phyloP scores from a whole-genome alignment of 1,140 invertebrate species.

The Palaemon carinicauda region DNA sequence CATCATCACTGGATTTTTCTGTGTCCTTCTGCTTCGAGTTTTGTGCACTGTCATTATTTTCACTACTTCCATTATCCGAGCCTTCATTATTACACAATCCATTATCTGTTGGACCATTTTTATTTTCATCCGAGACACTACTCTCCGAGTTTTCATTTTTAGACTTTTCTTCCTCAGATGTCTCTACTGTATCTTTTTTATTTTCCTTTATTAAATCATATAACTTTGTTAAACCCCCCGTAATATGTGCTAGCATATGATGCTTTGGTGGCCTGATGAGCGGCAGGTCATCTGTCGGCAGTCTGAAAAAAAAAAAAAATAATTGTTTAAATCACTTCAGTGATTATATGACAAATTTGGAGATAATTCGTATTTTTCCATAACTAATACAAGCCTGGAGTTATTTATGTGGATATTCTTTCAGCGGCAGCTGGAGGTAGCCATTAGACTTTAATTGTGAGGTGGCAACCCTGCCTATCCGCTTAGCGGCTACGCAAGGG shows the following conservation, averaged over 20 bases:
- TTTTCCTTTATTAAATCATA: slow-evolving; percentile 46
- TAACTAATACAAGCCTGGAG: too few relatives aligned
- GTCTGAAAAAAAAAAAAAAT: slow-evolving; percentile 23
- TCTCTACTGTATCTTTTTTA: slow-evolving; percentile 26
- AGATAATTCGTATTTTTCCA: too few relatives aligned
- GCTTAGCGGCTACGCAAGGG: too few relatives aligned
- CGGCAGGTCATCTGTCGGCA: slow-evolving; percentile 56
- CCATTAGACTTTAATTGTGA: too few relatives aligned
- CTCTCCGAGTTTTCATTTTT: background rate
- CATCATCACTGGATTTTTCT: background rate
- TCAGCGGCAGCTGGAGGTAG: too few relatives aligned
- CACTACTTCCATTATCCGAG: background rate
- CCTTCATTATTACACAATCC: background rate
- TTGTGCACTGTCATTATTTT: background rate
- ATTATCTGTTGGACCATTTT: slow-evolving; percentile 33
- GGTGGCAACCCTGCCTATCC: too few relatives aligned
- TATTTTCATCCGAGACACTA: slow-evolving; percentile 18
- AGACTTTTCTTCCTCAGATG: slow-evolving; percentile 4
- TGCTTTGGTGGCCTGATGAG: slow-evolving; percentile 57
- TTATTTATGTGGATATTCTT: too few relatives aligned
- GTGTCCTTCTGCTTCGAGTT: background rate
- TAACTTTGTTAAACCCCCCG: slow-evolving; percentile 46
- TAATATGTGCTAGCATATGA: slow-evolving; percentile 56
- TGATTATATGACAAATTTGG: too few relatives aligned
- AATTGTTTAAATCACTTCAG: too few relatives aligned